Percentiles rank a stretch among this genome's conserved stretches.
These are phyloP conservation scores for Plagiodera versicolora DNA, from an alignment of 2,888 invertebrate genomes.

Conservation along the genomic window DNA sequence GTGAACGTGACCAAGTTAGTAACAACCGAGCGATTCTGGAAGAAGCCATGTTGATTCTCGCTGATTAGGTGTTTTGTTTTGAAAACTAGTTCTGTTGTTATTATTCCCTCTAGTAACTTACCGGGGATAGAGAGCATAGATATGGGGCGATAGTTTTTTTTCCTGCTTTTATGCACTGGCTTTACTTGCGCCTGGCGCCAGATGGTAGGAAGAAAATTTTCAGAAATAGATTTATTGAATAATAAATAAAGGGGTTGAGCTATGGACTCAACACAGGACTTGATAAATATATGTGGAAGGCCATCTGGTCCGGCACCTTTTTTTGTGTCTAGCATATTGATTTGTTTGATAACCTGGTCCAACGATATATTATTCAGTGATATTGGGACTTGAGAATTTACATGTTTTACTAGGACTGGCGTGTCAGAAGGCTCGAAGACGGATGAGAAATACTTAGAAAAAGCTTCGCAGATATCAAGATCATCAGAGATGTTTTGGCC, in stretches of 20 bases:
- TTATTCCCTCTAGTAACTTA: not conserved
- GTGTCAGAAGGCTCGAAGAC: too few relatives aligned
- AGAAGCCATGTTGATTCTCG: conserved; percentile 4
- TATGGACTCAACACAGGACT: not conserved
- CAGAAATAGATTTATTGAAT: conserved; percentile 8
- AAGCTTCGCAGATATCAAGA: conserved; percentile 5
- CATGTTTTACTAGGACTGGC: not conserved
- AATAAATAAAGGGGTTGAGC: not conserved
- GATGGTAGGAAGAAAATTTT: not conserved
- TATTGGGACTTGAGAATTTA: not conserved
- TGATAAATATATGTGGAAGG: conserved; percentile 3
- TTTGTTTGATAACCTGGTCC: not conserved
- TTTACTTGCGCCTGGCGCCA: conserved; percentile 1
- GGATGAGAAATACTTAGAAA: too few relatives aligned
- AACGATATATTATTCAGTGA: not conserved
- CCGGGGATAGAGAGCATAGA: not conserved
- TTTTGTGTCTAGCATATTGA: not conserved
- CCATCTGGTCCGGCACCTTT: conserved; percentile 9
- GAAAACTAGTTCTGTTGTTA: conserved; percentile 1
- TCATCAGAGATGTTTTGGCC: conserved; percentile 1
- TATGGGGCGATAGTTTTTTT: conserved; percentile 5
- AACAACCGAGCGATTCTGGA: not conserved
- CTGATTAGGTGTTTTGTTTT: not conserved
- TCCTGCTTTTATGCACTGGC: not conserved
- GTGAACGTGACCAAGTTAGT: not conserved